Conservation (phyloP, 2,113 vertebrate species). For the Polyodon spathula region DNA sequence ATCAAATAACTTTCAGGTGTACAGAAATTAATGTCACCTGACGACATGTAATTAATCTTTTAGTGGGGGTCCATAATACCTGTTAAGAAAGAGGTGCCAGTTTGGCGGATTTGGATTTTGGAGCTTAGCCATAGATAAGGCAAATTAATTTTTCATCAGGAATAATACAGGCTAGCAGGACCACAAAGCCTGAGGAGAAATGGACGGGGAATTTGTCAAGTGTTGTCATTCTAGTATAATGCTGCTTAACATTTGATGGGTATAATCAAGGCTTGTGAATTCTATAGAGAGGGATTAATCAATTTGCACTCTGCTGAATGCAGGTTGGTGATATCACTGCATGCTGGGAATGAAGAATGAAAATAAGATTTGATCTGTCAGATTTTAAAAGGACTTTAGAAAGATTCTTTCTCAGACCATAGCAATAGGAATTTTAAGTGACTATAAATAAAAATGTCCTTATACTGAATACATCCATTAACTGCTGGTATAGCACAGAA, state of each 20-base stretch:
- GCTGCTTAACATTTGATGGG: slow-evolving; percentile 85
- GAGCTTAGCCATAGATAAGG: slow-evolving; percentile 95
- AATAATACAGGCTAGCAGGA: slow-evolving; percentile 80
- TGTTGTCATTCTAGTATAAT: slow-evolving; percentile 86
- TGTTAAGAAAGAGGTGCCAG: slow-evolving; percentile 88
- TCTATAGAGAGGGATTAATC: slow-evolving; percentile 93
- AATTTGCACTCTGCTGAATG: slow-evolving; percentile 79
- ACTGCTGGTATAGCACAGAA: no score
- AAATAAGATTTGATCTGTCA: slow-evolving; percentile 90
- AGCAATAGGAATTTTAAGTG: slow-evolving; percentile 43
- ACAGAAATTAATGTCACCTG: slow-evolving; percentile 90
- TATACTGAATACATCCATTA: no score
- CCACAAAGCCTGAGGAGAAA: slow-evolving; percentile 76
- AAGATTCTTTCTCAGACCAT: slow-evolving; percentile 31
- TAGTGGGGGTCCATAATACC: slow-evolving; percentile 83
- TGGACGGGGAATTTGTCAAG: slow-evolving; percentile 82
- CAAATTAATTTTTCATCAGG: slow-evolving; percentile 99
- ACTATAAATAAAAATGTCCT: slow-evolving; percentile 37
- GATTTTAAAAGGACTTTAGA: slow-evolving; percentile 54
- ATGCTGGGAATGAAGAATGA: slow-evolving; percentile 58
- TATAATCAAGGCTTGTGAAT: slow-evolving; percentile 88
- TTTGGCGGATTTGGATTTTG: slow-evolving; percentile 96
- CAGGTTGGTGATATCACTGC: slow-evolving; percentile 61
- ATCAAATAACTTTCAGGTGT: slow-evolving; percentile 77
- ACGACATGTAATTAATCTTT: slow-evolving; percentile 96